Percentiles rank a stretch among this genome's conserved stretches.
Evolutionary conservation across 2,113 vertebrate species (phyloP).

Genomic region (Argyrosomus japonicus): DNA sequence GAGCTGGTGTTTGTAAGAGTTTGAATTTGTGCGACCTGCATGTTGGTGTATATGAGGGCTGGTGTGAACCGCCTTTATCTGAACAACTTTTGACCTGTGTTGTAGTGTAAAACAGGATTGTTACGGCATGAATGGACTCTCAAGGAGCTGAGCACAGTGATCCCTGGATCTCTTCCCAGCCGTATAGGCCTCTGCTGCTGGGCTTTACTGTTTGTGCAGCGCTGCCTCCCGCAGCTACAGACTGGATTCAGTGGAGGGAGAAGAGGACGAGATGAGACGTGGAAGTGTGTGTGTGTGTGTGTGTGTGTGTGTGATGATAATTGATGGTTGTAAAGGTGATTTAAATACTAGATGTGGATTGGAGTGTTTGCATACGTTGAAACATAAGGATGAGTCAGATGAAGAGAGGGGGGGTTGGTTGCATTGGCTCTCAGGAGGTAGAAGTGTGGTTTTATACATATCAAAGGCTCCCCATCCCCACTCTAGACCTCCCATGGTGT

Average conservation of each 20-base stretch:
- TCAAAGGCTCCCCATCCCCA: conserved; percentile 74
- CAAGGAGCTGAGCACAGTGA: conserved; percentile 12
- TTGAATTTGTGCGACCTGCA: not conserved
- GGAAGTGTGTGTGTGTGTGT: conserved; percentile 13
- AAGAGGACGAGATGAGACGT: not conserved
- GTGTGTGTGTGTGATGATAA: conserved; percentile 4
- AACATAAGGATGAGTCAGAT: conserved; percentile 34
- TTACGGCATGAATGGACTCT: conserved; percentile 8
- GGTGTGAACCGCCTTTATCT: conserved; percentile 3
- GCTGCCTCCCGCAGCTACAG: conserved; percentile 8
- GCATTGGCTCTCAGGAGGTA: conserved; percentile 49
- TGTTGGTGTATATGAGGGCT: not conserved
- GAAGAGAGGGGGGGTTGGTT: conserved; percentile 15
- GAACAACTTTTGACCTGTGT: conserved; percentile 35
- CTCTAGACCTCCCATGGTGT: conserved; percentile 84
- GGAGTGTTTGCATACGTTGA: conserved; percentile 35
- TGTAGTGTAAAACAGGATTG: conserved; percentile 16
- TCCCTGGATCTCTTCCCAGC: not conserved
- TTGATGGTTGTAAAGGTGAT: conserved; percentile 8
- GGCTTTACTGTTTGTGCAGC: not conserved
- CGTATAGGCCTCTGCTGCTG: not conserved
- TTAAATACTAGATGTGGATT: conserved; percentile 30
- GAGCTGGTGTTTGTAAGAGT: not conserved
- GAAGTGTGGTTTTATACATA: conserved; percentile 70
- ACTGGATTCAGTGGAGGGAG: not conserved